Evolutionary conservation across 2,797 vertebrate species (phyloP).

Genomic region (Rallus crepitans): DNA sequence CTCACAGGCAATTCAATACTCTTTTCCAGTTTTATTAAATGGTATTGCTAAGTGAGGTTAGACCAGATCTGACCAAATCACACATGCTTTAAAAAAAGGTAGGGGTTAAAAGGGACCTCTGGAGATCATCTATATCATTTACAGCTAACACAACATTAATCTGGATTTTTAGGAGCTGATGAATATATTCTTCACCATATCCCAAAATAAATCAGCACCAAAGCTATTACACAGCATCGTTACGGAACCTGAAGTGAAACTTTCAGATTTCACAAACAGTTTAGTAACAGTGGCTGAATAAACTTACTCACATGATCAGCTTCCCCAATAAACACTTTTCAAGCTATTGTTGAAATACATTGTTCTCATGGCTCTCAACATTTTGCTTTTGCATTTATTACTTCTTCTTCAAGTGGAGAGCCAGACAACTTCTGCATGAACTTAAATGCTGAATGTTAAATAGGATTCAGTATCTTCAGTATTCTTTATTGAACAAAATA

Average conservation of each 20-base stretch:
- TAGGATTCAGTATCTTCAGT: neutral
- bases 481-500: neutral
- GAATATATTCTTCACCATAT: neutral
- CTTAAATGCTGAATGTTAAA: neutral
- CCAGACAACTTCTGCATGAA: neutral
- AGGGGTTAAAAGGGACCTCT: no score
- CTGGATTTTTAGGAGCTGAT: neutral
- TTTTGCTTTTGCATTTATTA: neutral
- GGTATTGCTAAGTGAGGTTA: neutral
- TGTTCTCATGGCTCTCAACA: neutral
- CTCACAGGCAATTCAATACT: neutral
- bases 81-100: neutral
- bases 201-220: neutral
- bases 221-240: neutral
- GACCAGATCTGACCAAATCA: neutral
- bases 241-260: neutral
- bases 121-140: no score
- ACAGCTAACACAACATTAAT: neutral
- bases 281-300: neutral
- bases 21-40: neutral
- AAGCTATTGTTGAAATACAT: neutral
- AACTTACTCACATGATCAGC: neutral
- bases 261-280: neutral
- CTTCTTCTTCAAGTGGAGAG: neutral
- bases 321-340: neutral